phyloP scores from a whole-genome alignment of 2,888 invertebrate species.

The Lithophane socia region DNA sequence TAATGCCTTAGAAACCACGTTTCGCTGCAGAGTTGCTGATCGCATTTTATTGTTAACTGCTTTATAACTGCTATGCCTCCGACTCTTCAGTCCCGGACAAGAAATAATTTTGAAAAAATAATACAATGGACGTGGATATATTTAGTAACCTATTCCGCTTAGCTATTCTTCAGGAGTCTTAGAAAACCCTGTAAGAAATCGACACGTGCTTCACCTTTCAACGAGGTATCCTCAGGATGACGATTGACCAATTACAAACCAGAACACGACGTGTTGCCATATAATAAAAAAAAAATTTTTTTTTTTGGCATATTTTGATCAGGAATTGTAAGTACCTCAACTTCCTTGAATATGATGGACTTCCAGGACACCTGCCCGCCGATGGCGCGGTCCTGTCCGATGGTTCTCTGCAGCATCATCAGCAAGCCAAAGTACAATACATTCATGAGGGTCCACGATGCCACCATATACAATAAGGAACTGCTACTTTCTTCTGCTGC shows the following conservation, averaged over 20 bases:
- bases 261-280: too few species aligned
- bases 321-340: conserved; percentile 66
- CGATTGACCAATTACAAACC: too few species aligned
- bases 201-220: too few species aligned
- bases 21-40: neutral
- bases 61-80: neutral
- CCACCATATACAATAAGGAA: conserved; percentile 73
- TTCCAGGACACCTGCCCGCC: conserved; percentile 85
- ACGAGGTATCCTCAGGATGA: too few species aligned
- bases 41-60: neutral
- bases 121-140: too few species aligned
- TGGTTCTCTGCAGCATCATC: conserved; percentile 83
- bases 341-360: conserved; percentile 81
- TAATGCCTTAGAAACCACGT: neutral
- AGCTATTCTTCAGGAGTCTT: too few species aligned
- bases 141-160: too few species aligned
- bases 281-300: too few species aligned
- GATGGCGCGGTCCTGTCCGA: conserved; percentile 78
- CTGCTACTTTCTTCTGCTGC: conserved; percentile 6
- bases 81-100: neutral
- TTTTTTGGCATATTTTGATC: neutral
- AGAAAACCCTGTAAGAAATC: too few species aligned
- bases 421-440: conserved; percentile 77
- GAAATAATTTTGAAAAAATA: neutral
- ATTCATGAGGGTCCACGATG: conserved; percentile 79